A percentile compares a stretch with the other conserved stretches of the same genome.
phyloP scores from a whole-genome alignment of 2,113 vertebrate genomes.

The Lepidothrix coronata region DNA sequence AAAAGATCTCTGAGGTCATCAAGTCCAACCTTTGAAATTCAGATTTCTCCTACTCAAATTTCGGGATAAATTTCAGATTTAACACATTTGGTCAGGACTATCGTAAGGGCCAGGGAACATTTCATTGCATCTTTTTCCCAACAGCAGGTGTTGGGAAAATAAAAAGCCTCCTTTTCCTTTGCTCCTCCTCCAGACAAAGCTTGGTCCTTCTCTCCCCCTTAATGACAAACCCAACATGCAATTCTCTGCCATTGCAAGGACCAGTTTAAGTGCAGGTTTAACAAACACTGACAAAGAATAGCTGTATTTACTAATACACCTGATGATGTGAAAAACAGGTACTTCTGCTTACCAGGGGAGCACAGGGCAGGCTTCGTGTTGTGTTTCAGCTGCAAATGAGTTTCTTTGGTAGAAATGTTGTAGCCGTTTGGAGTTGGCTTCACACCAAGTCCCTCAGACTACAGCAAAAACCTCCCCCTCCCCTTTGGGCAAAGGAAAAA shows the following conservation, averaged over 20 bases:
- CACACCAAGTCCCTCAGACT: no score
- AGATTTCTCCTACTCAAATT: background rate
- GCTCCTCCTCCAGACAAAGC: background rate
- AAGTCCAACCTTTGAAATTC: no score
- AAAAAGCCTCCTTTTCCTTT: background rate
- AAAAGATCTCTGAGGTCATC: no score
- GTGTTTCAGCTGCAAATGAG: background rate
- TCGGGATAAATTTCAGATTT: background rate
- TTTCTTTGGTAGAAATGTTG: background rate
- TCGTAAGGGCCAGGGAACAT: background rate
- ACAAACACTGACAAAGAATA: background rate
- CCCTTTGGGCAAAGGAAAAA: no score
- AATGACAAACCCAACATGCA: background rate
- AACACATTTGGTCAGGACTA: background rate
- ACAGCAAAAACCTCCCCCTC: no score
- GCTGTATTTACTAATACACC: background rate
- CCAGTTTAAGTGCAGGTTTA: slow-evolving; percentile 6
- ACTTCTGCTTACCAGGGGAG: background rate
- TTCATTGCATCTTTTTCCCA: background rate
- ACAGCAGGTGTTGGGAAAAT: background rate
- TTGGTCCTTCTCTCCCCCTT: background rate
- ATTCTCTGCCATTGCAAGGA: slow-evolving; percentile 27
- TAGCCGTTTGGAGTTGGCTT: no score
- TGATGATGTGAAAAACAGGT: background rate
- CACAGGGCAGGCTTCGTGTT: background rate